Conservation (phyloP, 2,113 vertebrate species). For the cat (Felis catus) region F.catus_Fca126_mat1.0 CM031413.1:78041501-78042000, state of each 20-base stretch:
- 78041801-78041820: constrained; percentile 94
- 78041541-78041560: neutral
- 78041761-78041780: constrained; percentile 99
- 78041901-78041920: neutral
- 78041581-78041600: neutral
- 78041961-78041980: neutral
- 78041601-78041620: neutral
- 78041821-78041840: constrained; percentile 99
- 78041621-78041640: neutral
- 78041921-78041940: neutral
- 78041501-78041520: neutral
- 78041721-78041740: constrained; percentile 97
- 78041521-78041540: neutral
- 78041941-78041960: neutral
- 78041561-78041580: neutral
- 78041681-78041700: neutral
- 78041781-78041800: constrained; percentile 95
- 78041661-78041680: neutral
- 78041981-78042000: no score
- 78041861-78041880: constrained; percentile 96
- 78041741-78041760: constrained; percentile 97
- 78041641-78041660: neutral
- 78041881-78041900: neutral
- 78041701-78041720: neutral
- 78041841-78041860: constrained; percentile 99